Evolutionary conservation across 2,797 vertebrate species (phyloP), one percentile per base, ranked within the genome.

Genomic region (Falco cherrug): DNA sequence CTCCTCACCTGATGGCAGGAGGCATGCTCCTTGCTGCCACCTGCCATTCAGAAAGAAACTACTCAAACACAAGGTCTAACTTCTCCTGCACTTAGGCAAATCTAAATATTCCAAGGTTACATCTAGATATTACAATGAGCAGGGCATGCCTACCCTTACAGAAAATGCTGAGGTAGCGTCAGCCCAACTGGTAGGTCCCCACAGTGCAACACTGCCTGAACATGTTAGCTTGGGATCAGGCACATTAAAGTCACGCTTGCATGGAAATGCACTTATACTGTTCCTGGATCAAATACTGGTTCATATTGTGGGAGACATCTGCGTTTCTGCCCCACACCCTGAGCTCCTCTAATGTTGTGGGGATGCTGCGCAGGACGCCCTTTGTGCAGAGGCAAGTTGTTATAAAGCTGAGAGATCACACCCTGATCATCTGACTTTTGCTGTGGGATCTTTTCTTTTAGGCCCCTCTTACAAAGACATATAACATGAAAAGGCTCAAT

Each of bases 401-500:
- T 85, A 45, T 37, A 94, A 85, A 91, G 71, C 84, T 74, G 57
- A 80, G 61, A 71, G 61, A 73, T 75, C 79, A 80, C 89, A 92
- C 88, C 87, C 90, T 69, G 65, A 92, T 97, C 87, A 84, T 96
- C 81, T 70, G 92, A 92, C 87, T 97, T 94, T 65, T 94, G 65
- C 87, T 26, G 85, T 89, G 90, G 84, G 89, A 86, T 96, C 61
- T 89, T 96, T 91, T 90, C 91, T 88, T 96, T 93, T 81, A 93
- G 84, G 50, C 18, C 84, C n/a, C 53, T 61, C 43, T 85, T 88
- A 90, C 80, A 88, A 93, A 90, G 94, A 76, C 81, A 54, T 56
- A 26, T 69, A 69, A 93, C 91, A 96, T 96, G 91, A 97, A 97
- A 96, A 96, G 93, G 70, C 82, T 97, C 87, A 56, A 84, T 93